Evolutionary conservation across 2,113 vertebrate species (phyloP), one percentile per base, ranked within the genome.

Genomic region (Excalfactoria chinensis): DNA sequence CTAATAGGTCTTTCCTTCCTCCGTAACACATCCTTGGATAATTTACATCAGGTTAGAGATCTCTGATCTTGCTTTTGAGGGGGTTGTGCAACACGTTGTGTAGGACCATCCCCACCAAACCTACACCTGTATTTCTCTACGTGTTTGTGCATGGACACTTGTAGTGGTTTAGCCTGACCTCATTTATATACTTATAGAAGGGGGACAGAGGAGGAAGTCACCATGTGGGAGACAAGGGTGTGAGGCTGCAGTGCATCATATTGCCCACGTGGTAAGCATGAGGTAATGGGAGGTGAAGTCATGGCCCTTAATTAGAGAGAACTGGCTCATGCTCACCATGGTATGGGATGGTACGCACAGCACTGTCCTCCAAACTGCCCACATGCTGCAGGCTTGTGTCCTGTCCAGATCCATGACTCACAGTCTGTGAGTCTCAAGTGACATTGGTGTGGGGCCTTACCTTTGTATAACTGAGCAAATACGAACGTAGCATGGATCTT

Each of bases 381-480:
- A 4, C 23, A 13, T 2, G 17, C 34, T 37, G 34, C 18, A 19
- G 0, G 44, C 44, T 56, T 0, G 0, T 1, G 3, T 6, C 41
- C 51, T 37, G 2, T 1, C 21, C 7, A 3, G 71, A 88, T 83
- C 55, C 55, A 30, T 76, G 68, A 22, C 0, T 1, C 26, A 11
- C 4, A 2, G 16, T 43, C n/a, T 73, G n/a, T 34, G 68, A 32
- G 7, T 13, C 30, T 23, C 44, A 48, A 6, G 6, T 43, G 21
- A 30, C 46, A 63, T 17, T 26, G 22, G 13, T 6, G 23, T 43
- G 53, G 28, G 63, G n/a, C 22, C 19, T 19, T 4, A 25, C 35
- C 55, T 20, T 60, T 34, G 7, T 48, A 37, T 63, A 79, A 34
- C 28, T 21, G 19, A 35, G 37, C 1, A 0, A 66, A 58, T 68